Percentiles rank a stretch among this genome's conserved stretches.
Evolutionary conservation across 2,888 invertebrate genomes (phyloP).

Genomic region (Neoaliturus tenellus): DNA sequence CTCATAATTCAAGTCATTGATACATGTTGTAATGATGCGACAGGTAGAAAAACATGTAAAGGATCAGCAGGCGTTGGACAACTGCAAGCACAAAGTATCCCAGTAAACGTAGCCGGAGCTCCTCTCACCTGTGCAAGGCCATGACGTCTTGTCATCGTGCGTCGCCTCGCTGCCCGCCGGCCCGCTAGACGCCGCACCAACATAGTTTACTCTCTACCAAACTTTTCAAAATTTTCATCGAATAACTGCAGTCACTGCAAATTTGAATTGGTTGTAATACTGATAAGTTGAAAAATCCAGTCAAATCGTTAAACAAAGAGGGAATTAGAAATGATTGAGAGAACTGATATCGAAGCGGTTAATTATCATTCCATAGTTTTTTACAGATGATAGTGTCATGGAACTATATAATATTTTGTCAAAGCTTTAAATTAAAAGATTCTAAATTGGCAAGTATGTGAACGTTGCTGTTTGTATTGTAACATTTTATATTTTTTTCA

Average conservation of each 20-base stretch:
- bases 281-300: neutral
- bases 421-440: neutral
- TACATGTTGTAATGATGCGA: conserved; percentile 49
- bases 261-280: neutral
- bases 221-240: conserved; percentile 29
- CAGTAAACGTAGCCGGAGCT: conserved; percentile 42
- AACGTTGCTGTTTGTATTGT: neutral
- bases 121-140: conserved; percentile 49
- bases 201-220: neutral
- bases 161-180: neutral
- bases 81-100: conserved; percentile 45
- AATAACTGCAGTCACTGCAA: too few relatives aligned
- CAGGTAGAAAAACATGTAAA: conserved; percentile 71
- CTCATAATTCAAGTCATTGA: too few relatives aligned
- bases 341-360: neutral
- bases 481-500: neutral
- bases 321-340: neutral
- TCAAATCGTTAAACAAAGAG: neutral
- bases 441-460: neutral
- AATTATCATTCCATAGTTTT: neutral
- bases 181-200: too few relatives aligned
- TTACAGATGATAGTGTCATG: neutral
- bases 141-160: conserved; percentile 54
- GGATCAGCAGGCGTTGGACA: conserved; percentile 65
- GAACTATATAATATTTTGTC: neutral